These are phyloP conservation scores for Eucera pruinosa DNA, from an alignment of 2,888 invertebrate genomes.

Conservation along the genomic window DNA sequence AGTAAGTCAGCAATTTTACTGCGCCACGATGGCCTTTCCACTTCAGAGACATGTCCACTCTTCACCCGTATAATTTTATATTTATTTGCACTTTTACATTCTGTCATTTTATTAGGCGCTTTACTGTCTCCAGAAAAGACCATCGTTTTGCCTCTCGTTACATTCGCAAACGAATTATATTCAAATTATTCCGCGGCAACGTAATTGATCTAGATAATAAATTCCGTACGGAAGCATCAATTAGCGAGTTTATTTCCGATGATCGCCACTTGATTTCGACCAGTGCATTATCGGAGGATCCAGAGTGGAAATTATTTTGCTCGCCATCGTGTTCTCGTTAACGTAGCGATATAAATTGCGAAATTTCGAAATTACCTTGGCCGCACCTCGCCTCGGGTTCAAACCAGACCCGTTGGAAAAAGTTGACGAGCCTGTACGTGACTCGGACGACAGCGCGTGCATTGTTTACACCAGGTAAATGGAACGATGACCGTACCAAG, in stretches of 20 bases:
- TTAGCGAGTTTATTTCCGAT: slow-evolving; percentile 45
- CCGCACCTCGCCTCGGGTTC: neutral
- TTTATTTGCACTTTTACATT: slow-evolving; percentile 31
- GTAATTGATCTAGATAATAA: slow-evolving; percentile 54
- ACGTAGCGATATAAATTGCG: slow-evolving; percentile 47
- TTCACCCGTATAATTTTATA: slow-evolving; percentile 19
- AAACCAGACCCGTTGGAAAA: slow-evolving; percentile 21
- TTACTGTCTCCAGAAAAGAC: neutral
- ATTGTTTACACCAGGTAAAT: slow-evolving; percentile 45
- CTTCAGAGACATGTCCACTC: neutral
- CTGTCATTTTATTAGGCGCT: slow-evolving; percentile 2
- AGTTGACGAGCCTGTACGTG: slow-evolving; percentile 38
- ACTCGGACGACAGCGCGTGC: slow-evolving; percentile 36
- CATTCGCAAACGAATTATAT: slow-evolving; percentile 9
- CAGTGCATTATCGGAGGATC: slow-evolving; percentile 15
- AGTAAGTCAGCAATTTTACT: slow-evolving; percentile 18
- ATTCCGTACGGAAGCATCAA: slow-evolving; percentile 39
- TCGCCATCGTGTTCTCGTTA: slow-evolving; percentile 48
- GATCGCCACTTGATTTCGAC: slow-evolving; percentile 16
- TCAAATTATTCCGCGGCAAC: slow-evolving; percentile 24
- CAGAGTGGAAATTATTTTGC: slow-evolving; percentile 25
- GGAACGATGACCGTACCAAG: slow-evolving; percentile 16
- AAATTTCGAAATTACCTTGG: slow-evolving; percentile 35
- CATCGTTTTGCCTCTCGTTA: neutral
- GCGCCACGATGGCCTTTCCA: neutral